Conservation (phyloP, 2,888 invertebrate genomes). For the Latrodectus elegans region DNA sequence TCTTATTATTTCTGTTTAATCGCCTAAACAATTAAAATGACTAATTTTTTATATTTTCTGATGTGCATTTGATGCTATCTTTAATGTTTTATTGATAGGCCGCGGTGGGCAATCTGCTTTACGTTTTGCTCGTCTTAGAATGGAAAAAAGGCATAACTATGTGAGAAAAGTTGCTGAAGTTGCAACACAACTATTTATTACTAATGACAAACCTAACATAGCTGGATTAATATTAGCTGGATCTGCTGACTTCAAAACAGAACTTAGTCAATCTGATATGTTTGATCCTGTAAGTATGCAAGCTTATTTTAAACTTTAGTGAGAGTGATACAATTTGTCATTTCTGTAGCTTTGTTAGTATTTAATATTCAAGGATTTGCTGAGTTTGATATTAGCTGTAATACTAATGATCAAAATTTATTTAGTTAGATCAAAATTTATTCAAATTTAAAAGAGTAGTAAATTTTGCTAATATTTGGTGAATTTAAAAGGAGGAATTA, state of each 20-base stretch:
- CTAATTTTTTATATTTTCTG: not conserved
- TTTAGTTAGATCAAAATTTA: too few relatives aligned
- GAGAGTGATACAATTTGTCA: too few relatives aligned
- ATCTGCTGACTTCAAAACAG: slow-evolving; percentile 99
- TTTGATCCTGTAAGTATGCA: slow-evolving; percentile 91
- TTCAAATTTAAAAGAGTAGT: too few relatives aligned
- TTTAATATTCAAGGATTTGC: too few relatives aligned
- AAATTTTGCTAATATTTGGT: too few relatives aligned
- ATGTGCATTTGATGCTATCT: not conserved
- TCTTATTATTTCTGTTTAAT: too few relatives aligned
- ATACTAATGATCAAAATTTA: too few relatives aligned
- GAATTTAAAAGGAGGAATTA: too few relatives aligned
- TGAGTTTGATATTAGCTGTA: too few relatives aligned
- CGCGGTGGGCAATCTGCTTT: slow-evolving; percentile 99
- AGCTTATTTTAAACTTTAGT: too few relatives aligned
- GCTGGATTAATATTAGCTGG: slow-evolving; percentile 98
- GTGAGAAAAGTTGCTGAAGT: slow-evolving; percentile 98
- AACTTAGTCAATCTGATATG: slow-evolving; percentile 99
- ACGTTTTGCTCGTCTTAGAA: slow-evolving; percentile 98
- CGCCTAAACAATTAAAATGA: too few relatives aligned
- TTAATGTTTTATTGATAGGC: slow-evolving; percentile 75
- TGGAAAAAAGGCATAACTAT: slow-evolving; percentile 99
- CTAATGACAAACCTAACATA: slow-evolving; percentile 97
- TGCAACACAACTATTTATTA: slow-evolving; percentile 96
- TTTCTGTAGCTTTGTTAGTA: too few relatives aligned